Evolutionary conservation across 2,888 invertebrate genomes (phyloP), one percentile per base, ranked within the genome.

Genomic region (Lasius platythorax): DNA sequence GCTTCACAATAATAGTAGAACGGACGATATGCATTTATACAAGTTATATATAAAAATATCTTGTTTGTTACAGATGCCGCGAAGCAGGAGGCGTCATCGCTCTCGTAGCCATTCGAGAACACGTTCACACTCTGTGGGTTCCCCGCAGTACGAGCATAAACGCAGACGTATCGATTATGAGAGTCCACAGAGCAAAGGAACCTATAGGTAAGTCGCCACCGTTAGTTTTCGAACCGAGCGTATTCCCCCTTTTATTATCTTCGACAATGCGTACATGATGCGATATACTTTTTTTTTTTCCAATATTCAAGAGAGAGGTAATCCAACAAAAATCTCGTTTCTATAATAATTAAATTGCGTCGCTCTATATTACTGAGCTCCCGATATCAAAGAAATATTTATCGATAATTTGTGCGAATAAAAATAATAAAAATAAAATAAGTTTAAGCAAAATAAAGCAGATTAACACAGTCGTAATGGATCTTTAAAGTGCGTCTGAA

Each of bases 51-150:
- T 56, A 50, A 74, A 30, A 56, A 43, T 58, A 30, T 76, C 12
- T 18, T 8, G 95, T 82, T 86, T 82, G 89, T 93, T 93, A 12
- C 96, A 98, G 98, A 98, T 98, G 98, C 98, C 98, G 94, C 97
- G 97, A 92, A 97, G 97, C 89, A 96, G 97, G 92, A 97, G 98
- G 96, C 97, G 97, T 95, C 97, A 97, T 95, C 97, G 97, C 94
- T 97, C 97, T 85, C 95, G 96, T 73, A 96, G 96, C 56, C 96
- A 96, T 88, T 96, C 96, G 88, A 95, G 96, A 90, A 93, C 95
- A 73, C 92, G 94, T 79, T 94, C 94, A 81, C 93, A 94, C 82
- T 94, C 95, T 61, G 92, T 93, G 63, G 94, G 95, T 92, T 96
- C 96, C 93, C 95, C 96, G 93, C 95, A 95, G 94, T 95, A 95